These are phyloP conservation scores for Aquatica leii DNA, from an alignment of 2,888 invertebrate genomes.

Conservation along the genomic window DNA sequence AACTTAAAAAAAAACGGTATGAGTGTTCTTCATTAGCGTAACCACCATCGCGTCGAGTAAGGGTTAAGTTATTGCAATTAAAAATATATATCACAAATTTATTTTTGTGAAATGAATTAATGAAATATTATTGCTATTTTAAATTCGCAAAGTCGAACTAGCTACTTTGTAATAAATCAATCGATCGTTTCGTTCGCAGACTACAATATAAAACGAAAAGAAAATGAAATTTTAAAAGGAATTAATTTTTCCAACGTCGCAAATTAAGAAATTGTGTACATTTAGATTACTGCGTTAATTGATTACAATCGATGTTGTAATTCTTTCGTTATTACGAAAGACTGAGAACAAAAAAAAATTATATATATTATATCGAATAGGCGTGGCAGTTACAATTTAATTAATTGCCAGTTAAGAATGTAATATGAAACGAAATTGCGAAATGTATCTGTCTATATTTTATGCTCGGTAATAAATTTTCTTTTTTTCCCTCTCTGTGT, in stretches of 20 bases:
- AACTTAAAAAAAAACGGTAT: no score
- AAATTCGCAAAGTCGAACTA: neutral
- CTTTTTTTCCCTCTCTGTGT: conserved; percentile 18
- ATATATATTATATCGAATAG: conserved; percentile 12
- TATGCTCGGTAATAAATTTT: conserved; percentile 28
- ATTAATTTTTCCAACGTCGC: no score
- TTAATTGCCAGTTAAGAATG: conserved; percentile 22
- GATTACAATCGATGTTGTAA: conserved; percentile 4
- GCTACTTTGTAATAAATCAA: neutral
- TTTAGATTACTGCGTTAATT: conserved; percentile 7
- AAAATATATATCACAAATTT: no score
- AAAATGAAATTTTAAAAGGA: no score
- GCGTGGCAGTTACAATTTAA: conserved; percentile 23
- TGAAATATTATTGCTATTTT: neutral
- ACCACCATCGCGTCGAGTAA: no score
- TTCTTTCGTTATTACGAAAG: conserved; percentile 13
- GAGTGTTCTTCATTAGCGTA: no score
- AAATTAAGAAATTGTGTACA: neutral
- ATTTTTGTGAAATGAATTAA: no score
- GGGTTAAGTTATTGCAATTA: no score
- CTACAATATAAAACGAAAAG: no score
- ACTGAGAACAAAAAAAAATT: conserved; percentile 4
- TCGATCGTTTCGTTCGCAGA: neutral
- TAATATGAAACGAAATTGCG: conserved; percentile 27
- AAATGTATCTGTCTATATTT: conserved; percentile 22